Evolutionary conservation across 2,797 vertebrate species (phyloP), one percentile per base, ranked within the genome.

Genomic region (Characodon lateralis): DNA sequence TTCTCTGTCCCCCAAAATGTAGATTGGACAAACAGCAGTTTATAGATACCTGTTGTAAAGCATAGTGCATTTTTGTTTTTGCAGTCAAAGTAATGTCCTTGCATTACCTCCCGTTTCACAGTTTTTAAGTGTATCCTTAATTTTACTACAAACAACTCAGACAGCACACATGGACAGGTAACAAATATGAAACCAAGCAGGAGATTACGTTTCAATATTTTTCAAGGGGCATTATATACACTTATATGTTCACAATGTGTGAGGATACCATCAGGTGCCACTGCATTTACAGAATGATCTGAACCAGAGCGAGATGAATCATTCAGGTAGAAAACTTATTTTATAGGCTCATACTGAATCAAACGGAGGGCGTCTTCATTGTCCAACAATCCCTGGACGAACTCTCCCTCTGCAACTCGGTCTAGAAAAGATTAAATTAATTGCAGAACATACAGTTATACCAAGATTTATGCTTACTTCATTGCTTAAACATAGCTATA

Each of bases 341-440:
- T 92, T 6, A 0, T 0, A 59, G 93, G 93, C 7, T 93, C 48
- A 24, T 95, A 95, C 86, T 95, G 95, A 82, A 96, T 96, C 80
- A 96, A 83, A 71, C 89, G 93, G 8, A 96, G 90, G 0, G 95
- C 95, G 0, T 71, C 77, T 0, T 94, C 94, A 5, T 94, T 95
- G 0, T 94, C 90, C 87, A 95, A 48, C 63, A 96, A 85, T 12
- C 91, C 90, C 43, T 93, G 78, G 80, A 96, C 88, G 77, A 96
- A 96, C 84, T 96, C 95, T 20, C 92, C 95, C 55, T 96, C 95
- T 2, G 94, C 90, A 53, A 96, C 86, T 75, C 93, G 90, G 0
- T 94, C 95, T 96, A 86, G 4, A 28, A 72, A 28, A n/a, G 48
- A 79, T 51, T 58, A 55, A 28, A 28, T 13, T 22, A 55, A 35